Percentiles rank a stretch among this genome's conserved stretches.
phyloP scores from a whole-genome alignment of 2,113 vertebrate genomes.

The Pygoscelis adeliae region DNA sequence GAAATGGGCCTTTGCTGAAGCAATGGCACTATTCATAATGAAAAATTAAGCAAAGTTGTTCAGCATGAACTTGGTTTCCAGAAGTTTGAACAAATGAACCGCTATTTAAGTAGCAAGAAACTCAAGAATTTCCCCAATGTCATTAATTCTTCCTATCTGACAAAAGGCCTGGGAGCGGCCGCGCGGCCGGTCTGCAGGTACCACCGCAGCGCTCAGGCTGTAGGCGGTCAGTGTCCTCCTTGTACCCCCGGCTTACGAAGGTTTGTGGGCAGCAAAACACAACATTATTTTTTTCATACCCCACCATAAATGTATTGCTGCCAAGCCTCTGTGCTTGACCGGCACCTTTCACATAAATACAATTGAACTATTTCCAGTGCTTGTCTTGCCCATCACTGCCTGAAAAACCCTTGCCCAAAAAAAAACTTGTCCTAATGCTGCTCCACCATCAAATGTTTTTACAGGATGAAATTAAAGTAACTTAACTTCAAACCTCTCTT shows the following conservation, averaged over 20 bases:
- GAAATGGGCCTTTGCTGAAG: neutral
- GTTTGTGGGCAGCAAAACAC: neutral
- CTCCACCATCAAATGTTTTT: neutral
- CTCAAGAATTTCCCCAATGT: neutral
- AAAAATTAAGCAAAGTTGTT: neutral
- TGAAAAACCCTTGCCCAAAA: neutral
- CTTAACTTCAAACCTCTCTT: neutral
- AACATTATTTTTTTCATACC: neutral
- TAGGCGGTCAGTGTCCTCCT: neutral
- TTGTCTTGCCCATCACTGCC: neutral
- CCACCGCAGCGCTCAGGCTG: neutral
- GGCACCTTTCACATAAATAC: neutral
- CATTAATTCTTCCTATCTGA: neutral
- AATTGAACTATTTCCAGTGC: neutral
- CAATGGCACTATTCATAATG: neutral
- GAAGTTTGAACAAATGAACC: neutral
- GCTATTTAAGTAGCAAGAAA: neutral
- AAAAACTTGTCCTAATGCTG: neutral
- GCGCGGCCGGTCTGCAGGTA: neutral
- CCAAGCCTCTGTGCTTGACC: neutral
- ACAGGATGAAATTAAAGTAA: neutral
- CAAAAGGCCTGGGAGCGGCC: neutral
- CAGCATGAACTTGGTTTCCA: neutral
- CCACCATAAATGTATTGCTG: neutral
- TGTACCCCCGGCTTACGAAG: neutral